Evolutionary conservation across 2,797 vertebrate species (phyloP).

Genomic region (Sebastes itinus): DNA sequence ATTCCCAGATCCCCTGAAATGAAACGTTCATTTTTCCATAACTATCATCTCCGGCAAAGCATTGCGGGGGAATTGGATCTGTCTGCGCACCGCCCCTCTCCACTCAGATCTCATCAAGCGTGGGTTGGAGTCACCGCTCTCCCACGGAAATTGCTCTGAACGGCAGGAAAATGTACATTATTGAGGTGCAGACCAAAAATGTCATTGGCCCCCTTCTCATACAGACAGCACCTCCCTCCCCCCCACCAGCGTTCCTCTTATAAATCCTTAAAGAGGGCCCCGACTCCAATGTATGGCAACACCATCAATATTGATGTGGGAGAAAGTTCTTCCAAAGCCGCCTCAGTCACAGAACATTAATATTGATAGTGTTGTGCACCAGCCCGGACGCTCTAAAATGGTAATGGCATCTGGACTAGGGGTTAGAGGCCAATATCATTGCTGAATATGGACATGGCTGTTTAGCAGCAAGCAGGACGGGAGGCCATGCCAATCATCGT

Average conservation of each 20-base stretch:
- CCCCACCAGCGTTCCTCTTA: constrained; percentile 62
- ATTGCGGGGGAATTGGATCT: constrained; percentile 73
- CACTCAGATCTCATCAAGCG: constrained; percentile 71
- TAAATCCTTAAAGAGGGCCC: constrained; percentile 83
- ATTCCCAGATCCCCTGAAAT: constrained; percentile 77
- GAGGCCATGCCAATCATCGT: constrained; percentile 44
- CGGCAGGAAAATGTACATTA: constrained; percentile 69
- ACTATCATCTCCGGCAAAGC: constrained; percentile 69
- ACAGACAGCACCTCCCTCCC: constrained; percentile 22
- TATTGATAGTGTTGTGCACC: constrained; percentile 83
- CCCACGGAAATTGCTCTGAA: constrained; percentile 72
- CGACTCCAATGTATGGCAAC: constrained; percentile 78
- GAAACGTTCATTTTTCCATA: constrained; percentile 71
- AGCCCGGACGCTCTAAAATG: constrained; percentile 70
- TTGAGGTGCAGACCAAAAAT: constrained; percentile 61
- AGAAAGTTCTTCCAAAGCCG: constrained; percentile 82
- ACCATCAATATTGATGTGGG: constrained; percentile 86
- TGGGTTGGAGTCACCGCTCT: constrained; percentile 59
- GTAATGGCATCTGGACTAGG: constrained; percentile 69
- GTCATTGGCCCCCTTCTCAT: constrained; percentile 55
- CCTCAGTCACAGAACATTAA: constrained; percentile 82
- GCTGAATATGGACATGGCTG: constrained; percentile 76
- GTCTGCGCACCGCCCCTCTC: constrained; percentile 52
- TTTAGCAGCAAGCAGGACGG: constrained; percentile 56
- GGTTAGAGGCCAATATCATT: constrained; percentile 68